Percentiles rank a stretch among this genome's conserved stretches.
These are phyloP conservation scores for Pygoscelis adeliae DNA, from an alignment of 2,113 vertebrate species.

Conservation along the genomic window DNA sequence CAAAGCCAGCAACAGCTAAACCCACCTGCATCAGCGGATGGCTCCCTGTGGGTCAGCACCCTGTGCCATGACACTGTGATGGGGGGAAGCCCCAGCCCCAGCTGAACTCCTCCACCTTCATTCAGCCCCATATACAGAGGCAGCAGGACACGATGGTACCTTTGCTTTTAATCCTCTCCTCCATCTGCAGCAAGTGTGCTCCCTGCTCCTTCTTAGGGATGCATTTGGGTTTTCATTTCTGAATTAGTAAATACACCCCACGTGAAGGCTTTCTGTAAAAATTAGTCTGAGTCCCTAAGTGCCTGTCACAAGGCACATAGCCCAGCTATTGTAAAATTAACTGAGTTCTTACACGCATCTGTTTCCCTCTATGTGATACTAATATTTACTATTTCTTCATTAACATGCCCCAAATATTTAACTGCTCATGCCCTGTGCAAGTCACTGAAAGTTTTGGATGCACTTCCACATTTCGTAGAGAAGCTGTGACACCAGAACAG, in stretches of 20 bases:
- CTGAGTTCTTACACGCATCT: background rate
- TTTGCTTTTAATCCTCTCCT: background rate
- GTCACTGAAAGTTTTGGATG: background rate
- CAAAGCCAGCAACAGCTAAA: background rate
- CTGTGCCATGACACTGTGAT: background rate
- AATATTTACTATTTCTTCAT: background rate
- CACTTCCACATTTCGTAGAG: background rate
- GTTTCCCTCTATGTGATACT: background rate
- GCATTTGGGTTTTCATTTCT: background rate
- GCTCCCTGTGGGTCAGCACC: background rate
- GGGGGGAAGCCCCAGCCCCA: background rate
- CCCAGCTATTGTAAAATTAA: background rate
- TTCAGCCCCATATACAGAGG: background rate
- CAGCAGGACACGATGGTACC: fast-evolving
- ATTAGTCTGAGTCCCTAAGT: background rate
- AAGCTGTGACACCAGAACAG: background rate
- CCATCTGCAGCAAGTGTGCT: background rate
- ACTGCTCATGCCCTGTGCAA: background rate
- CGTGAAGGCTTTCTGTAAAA: background rate
- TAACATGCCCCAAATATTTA: background rate
- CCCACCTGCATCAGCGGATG: background rate
- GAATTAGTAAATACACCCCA: background rate
- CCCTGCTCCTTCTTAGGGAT: background rate
- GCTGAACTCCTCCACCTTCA: background rate
- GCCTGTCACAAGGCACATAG: background rate